These are phyloP conservation scores for Teleiodes luculella DNA, from an alignment of 2,888 invertebrate species.

Conservation along the genomic window DNA sequence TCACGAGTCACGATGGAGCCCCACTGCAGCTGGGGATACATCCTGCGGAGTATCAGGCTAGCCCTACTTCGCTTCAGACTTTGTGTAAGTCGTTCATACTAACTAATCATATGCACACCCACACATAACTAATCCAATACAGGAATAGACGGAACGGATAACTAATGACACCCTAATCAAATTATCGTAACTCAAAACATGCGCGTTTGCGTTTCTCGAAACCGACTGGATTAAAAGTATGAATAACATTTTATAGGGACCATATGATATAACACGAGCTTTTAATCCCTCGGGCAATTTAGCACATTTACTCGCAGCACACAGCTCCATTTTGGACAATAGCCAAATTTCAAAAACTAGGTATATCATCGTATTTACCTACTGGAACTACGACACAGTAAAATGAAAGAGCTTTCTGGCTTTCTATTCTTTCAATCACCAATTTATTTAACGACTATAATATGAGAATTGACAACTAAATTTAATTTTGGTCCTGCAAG, in stretches of 20 bases:
- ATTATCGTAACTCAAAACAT: not conserved
- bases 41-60: constrained; percentile 43
- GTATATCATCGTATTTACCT: constrained; percentile 20
- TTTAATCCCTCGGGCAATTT: constrained; percentile 28
- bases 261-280: constrained; percentile 8
- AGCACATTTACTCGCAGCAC: constrained; percentile 28
- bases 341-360: constrained; percentile 39
- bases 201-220: constrained; percentile 12
- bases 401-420: too few species aligned
- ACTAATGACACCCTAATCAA: not conserved
- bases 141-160: not conserved
- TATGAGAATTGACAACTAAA: too few species aligned
- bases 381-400: constrained; percentile 27
- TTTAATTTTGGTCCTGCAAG: too few species aligned
- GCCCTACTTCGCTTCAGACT: constrained; percentile 27
- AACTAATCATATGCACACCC: not conserved
- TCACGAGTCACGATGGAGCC: constrained; percentile 43
- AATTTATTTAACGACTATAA: too few species aligned
- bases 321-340: constrained; percentile 36
- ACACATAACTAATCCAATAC: not conserved
- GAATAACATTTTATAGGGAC: not conserved
- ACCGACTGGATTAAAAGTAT: constrained; percentile 3
- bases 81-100: constrained; percentile 27
- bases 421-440: too few species aligned
- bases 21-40: constrained; percentile 46